phyloP scores from a whole-genome alignment of 2,113 vertebrate genomes.

The Cephalopholis sonnerati region DNA sequence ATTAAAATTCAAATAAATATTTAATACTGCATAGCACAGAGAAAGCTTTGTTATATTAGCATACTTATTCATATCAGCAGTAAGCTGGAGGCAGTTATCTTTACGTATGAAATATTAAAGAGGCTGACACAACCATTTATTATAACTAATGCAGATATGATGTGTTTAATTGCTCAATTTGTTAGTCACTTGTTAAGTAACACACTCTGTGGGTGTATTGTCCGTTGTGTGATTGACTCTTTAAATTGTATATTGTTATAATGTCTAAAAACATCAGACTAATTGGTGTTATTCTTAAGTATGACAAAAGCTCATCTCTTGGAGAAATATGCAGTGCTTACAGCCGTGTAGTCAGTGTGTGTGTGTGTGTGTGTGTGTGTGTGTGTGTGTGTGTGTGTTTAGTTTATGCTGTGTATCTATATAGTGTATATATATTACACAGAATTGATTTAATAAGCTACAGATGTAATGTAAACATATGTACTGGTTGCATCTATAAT shows the following conservation, averaged over 20 bases:
- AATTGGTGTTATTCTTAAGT: background rate
- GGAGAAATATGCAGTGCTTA: background rate
- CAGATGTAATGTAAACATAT: background rate
- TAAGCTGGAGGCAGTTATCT: constrained; percentile 43
- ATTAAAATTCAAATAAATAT: constrained; percentile 36
- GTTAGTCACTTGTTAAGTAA: constrained; percentile 43
- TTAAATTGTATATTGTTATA: background rate
- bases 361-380: background rate
- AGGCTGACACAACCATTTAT: constrained; percentile 56
- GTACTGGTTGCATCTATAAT: background rate
- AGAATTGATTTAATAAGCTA: background rate
- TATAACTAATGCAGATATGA: constrained; percentile 51
- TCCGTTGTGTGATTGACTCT: constrained; percentile 10
- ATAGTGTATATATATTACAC: background rate
- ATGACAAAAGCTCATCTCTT: background rate
- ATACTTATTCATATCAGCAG: constrained; percentile 41
- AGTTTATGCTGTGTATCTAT: background rate
- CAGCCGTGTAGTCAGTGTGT: background rate
- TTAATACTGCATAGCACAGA: constrained; percentile 31
- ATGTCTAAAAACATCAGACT: constrained; percentile 6
- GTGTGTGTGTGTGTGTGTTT: background rate
- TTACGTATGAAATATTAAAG: constrained; percentile 53
- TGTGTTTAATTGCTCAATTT: constrained; percentile 53
- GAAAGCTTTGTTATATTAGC: constrained; percentile 33
- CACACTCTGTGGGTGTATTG: constrained; percentile 21